Evolutionary conservation across 2,113 vertebrate species (phyloP).

Genomic region (Tachysurus fulvidraco): DNA sequence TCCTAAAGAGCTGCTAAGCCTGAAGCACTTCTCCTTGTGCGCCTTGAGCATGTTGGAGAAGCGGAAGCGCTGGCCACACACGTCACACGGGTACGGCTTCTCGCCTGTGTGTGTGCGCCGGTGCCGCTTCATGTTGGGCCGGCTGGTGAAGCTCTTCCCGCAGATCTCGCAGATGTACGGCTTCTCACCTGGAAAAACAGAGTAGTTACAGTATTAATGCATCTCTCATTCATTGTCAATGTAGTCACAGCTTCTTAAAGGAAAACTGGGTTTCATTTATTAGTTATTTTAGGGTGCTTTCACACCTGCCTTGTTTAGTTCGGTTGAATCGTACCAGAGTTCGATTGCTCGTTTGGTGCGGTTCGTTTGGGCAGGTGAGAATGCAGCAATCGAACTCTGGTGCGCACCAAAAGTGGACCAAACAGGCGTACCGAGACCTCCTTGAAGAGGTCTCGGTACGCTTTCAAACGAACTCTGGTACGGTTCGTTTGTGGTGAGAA

Average conservation of each 20-base stretch:
- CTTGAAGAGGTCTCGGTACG: too few species aligned
- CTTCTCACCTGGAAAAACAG: constrained; percentile 82
- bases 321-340: too few species aligned
- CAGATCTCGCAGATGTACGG: constrained; percentile 98
- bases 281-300: neutral
- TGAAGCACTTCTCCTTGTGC: constrained; percentile 95
- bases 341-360: too few species aligned
- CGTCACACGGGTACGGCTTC: constrained; percentile 94
- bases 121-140: constrained; percentile 99
- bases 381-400: too few species aligned
- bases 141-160: constrained; percentile 96
- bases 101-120: constrained; percentile 95
- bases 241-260: neutral
- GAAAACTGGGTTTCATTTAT: neutral
- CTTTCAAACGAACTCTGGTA: too few species aligned
- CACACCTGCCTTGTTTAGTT: too few species aligned
- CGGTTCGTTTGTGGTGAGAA: too few species aligned
- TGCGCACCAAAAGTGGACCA: too few species aligned
- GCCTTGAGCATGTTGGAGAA: constrained; percentile 99
- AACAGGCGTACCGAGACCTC: too few species aligned
- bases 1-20: constrained; percentile 80
- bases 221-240: neutral
- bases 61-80: constrained; percentile 94
- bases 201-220: neutral
- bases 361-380: too few species aligned